Base-by-base conservation (phyloP, 2,888 invertebrate species). In the Nymphalis c-album region DNA sequence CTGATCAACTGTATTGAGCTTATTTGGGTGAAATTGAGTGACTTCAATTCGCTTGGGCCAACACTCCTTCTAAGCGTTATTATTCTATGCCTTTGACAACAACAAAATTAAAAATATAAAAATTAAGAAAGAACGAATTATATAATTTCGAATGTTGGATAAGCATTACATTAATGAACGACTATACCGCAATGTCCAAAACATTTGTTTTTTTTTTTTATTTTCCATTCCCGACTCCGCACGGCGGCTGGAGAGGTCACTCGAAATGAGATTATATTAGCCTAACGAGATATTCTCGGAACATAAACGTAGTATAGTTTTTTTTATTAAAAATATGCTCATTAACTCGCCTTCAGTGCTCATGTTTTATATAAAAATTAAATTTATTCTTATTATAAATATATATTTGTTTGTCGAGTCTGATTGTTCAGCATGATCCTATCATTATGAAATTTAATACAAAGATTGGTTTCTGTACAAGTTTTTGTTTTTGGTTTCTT, bases 231-330 rank as follows among this genome's bases (percentile, higher is more conserved):
- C 47, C 20, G 63, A 64, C 63, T 31, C 53, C 53, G 63, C 26
- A 63, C 63, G 45, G 22, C 20, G 35, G 35, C 31, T 61, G 46
- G 47, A 66, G 66, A 55, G 66, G 61, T 66, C 60, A 57, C 61
- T 66, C 50, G 50, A 58, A 57, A 18, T 31, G 61, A 61, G 66
- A 26, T 60, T 57, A 58, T 57, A 66, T 66, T 66, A 61, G 57
- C 66, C 66, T 66, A 22, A 62, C 61, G 50, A 61, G 48, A 48
- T n/a, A 55, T 47, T 26, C 53, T 58, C 58, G 48, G 48, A n/a
- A 40, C 58, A 22, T 59, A 45, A 59, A 59, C 59, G 58, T 57
- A n/a, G 18, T 57, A 57, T 57, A n/a, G 35, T 57, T 57, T 57
- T 35, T 55, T 31, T 35, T 10, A 57, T 40, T 40, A 18, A 40